Evolutionary conservation across 2,888 invertebrate genomes (phyloP).

Genomic region (Coenonympha arcania): DNA sequence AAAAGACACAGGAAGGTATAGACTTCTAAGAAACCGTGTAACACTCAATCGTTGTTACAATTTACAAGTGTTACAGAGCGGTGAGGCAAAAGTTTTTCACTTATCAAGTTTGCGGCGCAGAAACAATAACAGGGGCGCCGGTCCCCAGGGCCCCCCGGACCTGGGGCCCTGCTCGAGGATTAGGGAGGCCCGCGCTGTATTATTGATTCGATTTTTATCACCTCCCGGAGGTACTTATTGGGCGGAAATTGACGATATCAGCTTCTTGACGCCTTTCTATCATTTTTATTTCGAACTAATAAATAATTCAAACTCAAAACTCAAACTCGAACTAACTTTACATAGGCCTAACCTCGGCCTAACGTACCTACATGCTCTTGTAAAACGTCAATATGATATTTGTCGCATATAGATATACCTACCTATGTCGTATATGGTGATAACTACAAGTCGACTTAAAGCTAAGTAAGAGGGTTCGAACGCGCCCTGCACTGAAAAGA

Average conservation of each 20-base stretch:
- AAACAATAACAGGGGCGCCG: slow-evolving; percentile 68
- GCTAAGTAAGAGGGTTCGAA: too few species aligned
- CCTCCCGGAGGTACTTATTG: background rate
- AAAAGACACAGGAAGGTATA: too few species aligned
- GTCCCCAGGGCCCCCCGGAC: slow-evolving; percentile 40
- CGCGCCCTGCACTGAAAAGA: too few species aligned
- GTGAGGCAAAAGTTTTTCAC: slow-evolving; percentile 37
- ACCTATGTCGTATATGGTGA: too few species aligned
- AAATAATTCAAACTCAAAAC: too few species aligned
- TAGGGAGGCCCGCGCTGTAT: background rate
- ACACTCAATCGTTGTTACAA: background rate
- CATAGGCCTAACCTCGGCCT: too few species aligned
- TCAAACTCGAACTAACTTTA: too few species aligned
- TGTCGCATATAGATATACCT: too few species aligned
- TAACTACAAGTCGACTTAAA: too few species aligned
- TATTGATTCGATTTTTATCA: slow-evolving; percentile 1
- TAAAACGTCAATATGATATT: too few species aligned
- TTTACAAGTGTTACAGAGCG: background rate
- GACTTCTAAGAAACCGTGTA: background rate
- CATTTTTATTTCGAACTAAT: background rate
- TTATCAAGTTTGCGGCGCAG: slow-evolving; percentile 49
- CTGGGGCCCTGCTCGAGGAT: too few species aligned
- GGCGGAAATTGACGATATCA: background rate
- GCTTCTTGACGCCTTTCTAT: background rate
- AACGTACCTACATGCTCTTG: too few species aligned